These are phyloP conservation scores for Eilema caniola DNA, from an alignment of 2,888 invertebrate species.

Conservation along the genomic window DNA sequence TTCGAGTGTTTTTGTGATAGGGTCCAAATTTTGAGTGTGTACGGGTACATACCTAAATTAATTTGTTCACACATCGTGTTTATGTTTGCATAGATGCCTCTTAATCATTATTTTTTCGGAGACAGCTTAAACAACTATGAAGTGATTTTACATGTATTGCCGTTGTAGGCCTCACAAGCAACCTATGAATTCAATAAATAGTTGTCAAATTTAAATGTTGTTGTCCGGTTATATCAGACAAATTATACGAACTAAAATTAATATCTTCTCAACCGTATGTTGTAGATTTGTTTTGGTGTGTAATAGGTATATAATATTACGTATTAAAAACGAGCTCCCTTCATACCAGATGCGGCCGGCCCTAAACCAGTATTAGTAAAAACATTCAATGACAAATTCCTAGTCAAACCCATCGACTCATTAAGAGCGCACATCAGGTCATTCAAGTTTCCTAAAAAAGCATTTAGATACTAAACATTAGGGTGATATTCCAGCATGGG, in stretches of 20 bases:
- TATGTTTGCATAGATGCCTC: neutral
- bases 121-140: no score
- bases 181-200: constrained; percentile 1
- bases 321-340: neutral
- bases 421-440: constrained; percentile 27
- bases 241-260: neutral
- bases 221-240: no score
- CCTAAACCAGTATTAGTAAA: constrained; percentile 3
- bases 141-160: neutral
- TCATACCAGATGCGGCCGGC: neutral
- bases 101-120: neutral
- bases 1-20: no score
- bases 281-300: neutral
- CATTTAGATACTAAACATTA: constrained; percentile 24
- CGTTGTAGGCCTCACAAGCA: neutral
- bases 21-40: no score
- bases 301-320: neutral
- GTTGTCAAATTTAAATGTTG: neutral
- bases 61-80: no score
- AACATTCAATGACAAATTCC: constrained; percentile 6
- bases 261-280: neutral
- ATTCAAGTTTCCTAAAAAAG: constrained; percentile 42
- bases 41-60: no score
- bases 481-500: neutral
- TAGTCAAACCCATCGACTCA: constrained; percentile 21